Evolutionary conservation across 2,888 invertebrate species (phyloP), one percentile per base, ranked within the genome.

Genomic region (Rotaria magnacalcarata): DNA sequence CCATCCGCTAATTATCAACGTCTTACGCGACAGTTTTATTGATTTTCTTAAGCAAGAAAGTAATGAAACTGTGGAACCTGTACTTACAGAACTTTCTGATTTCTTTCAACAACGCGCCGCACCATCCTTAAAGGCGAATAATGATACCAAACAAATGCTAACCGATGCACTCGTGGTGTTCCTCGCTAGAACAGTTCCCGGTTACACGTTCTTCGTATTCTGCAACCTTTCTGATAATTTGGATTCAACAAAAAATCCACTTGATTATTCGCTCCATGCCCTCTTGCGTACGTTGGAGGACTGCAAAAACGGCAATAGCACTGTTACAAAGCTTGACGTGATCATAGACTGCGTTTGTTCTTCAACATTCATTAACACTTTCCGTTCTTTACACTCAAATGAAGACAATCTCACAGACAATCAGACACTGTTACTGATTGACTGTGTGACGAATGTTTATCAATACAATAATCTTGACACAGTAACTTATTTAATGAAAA

Each of bases 211-310:
- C 34, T 34, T 34, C 34, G 34, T 2, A 34, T 34, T n/a, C 11
- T 6, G 1, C 3, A 5, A 0, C 0, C 2, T 5, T 27, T 34
- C 34, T 5, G 27, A 7, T 27, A 10, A 3, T 4, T 14, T 27
- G 4, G 11, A 11, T 19, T 34, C 34, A 34, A 34, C 34, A 34
- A 34, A 34, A 34, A 34, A 1, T 34, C 34, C 27, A 16, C 67
- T 67, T 19, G 11, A 67, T 27, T 16, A 16, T 67, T 27, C 34
- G 3, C 16, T 67, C 5, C 16, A 34, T 34, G 16, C 3, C 34
- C 27, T 67, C 19, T 67, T 67, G 27, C 14, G 2, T 67, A 27
- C 67, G 14, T 67, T 67, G 4, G 67, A 67, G 27, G 34, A 34
- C 4, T n/a, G 67, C 5, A 27, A 67, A 34, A 67, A 27, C 8